Conservation (phyloP, 2,888 invertebrate genomes). For the Hermodice carunculata region DNA sequence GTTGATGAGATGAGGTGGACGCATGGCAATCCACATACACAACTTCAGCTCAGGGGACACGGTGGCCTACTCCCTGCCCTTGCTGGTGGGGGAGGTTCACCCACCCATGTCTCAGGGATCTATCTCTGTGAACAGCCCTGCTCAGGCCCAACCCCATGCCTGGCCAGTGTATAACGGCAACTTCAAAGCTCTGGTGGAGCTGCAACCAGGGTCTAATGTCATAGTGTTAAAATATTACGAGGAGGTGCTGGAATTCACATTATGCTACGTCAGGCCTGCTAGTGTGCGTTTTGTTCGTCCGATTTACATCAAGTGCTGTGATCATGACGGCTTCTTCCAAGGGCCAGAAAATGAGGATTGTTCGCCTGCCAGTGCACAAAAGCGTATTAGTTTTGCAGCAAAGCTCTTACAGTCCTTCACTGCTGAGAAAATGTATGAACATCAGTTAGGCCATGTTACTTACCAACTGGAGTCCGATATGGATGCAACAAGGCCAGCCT, state of each 20-base stretch:
- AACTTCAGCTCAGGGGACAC: constrained; percentile 57
- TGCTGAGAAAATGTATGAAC: constrained; percentile 87
- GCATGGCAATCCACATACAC: constrained; percentile 57
- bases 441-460: constrained; percentile 83
- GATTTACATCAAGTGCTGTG: constrained; percentile 85
- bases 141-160: constrained; percentile 21
- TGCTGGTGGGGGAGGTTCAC: constrained; percentile 61
- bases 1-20: constrained; percentile 21
- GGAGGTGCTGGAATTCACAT: constrained; percentile 49
- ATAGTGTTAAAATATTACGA: constrained; percentile 74
- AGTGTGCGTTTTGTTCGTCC: constrained; percentile 76
- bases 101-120: constrained; percentile 45
- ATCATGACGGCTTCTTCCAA: constrained; percentile 85
- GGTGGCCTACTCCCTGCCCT: constrained; percentile 55
- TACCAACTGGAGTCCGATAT: constrained; percentile 82
- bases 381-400: constrained; percentile 80
- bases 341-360: constrained; percentile 77
- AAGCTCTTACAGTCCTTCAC: constrained; percentile 87
- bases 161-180: constrained; percentile 79
- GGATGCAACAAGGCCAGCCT: constrained; percentile 74
- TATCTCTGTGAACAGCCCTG: constrained; percentile 50
- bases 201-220: constrained; percentile 77
- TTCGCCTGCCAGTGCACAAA: constrained; percentile 80
- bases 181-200: constrained; percentile 79
- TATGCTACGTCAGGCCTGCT: constrained; percentile 48